Conservation (phyloP, 2,888 invertebrate species). For the Iphiclides podalirius region DNA sequence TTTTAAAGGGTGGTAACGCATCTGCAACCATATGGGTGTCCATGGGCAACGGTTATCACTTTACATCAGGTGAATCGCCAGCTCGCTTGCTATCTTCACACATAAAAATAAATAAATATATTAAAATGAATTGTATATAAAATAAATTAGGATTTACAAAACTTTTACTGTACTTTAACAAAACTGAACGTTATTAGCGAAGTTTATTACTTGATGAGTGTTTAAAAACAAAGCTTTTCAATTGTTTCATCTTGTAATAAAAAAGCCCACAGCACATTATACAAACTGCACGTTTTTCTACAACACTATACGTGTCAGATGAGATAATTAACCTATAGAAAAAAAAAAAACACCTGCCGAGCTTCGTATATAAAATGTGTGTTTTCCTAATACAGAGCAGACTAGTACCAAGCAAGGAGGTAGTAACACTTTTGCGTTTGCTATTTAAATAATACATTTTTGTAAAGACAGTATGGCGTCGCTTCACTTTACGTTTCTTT, state of each 20-base stretch:
- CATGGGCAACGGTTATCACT: too few species aligned
- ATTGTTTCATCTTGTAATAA: slow-evolving; percentile 10
- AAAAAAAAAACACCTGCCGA: slow-evolving; percentile 29
- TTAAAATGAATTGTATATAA: too few species aligned
- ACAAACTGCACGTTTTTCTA: slow-evolving; percentile 31
- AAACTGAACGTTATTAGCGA: too few species aligned
- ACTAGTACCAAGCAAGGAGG: slow-evolving; percentile 15
- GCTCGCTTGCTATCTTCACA: too few species aligned
- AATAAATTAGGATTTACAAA: too few species aligned
- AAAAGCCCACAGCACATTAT: slow-evolving; percentile 23
- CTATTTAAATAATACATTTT: slow-evolving; percentile 5
- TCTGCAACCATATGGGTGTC: too few species aligned
- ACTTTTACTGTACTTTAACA: too few species aligned
- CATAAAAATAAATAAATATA: too few species aligned
- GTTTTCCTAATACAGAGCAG: slow-evolving; percentile 27
- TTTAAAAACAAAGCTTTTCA: slow-evolving; percentile 8
- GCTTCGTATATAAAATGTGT: slow-evolving; percentile 34
- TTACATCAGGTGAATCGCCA: too few species aligned
- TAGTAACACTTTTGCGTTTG: slow-evolving; percentile 16
- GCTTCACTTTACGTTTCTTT: slow-evolving; percentile 28
- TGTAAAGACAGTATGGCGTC: slow-evolving; percentile 26
- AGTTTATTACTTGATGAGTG: background rate
- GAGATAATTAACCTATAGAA: slow-evolving; percentile 30
- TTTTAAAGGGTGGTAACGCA: too few species aligned
- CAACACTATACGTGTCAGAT: slow-evolving; percentile 24